Conservation (phyloP, 2,888 invertebrate species). For the Hydrotaea cyrtoneurina region DNA sequence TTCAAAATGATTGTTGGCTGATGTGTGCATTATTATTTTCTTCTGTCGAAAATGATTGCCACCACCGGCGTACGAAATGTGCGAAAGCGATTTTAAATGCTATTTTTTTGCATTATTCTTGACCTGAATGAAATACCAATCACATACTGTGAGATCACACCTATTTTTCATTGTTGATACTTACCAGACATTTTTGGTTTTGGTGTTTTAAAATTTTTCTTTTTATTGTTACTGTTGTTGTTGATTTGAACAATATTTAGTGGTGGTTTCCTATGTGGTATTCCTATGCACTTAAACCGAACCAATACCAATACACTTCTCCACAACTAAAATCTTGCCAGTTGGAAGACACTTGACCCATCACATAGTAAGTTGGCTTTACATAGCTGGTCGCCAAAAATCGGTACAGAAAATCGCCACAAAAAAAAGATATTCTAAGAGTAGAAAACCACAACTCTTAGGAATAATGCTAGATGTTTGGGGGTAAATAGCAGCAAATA, state of each 20-base stretch:
- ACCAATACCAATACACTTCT: no score
- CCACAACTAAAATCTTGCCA: no score
- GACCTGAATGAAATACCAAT: conserved; percentile 19
- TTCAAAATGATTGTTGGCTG: not conserved
- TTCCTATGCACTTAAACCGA: no score
- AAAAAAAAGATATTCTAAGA: no score
- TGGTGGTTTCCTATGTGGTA: no score
- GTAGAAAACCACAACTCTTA: no score
- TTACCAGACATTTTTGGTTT: not conserved
- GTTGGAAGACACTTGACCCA: no score
- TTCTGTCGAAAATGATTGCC: not conserved
- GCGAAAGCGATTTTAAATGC: not conserved
- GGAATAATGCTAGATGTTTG: no score
- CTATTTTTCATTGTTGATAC: not conserved
- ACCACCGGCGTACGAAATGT: conserved; percentile 14
- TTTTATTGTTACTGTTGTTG: not conserved
- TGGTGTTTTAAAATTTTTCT: not conserved
- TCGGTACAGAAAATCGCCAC: no score
- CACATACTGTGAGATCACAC: conserved; percentile 12
- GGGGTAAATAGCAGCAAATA: no score
- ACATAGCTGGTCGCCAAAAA: no score
- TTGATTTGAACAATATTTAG: not conserved
- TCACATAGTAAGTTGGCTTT: no score
- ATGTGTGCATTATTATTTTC: not conserved
- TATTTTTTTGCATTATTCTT: conserved; percentile 23